These are phyloP conservation scores for Scomber scombrus DNA, from an alignment of 2,113 vertebrate species.

Conservation along the genomic window DNA sequence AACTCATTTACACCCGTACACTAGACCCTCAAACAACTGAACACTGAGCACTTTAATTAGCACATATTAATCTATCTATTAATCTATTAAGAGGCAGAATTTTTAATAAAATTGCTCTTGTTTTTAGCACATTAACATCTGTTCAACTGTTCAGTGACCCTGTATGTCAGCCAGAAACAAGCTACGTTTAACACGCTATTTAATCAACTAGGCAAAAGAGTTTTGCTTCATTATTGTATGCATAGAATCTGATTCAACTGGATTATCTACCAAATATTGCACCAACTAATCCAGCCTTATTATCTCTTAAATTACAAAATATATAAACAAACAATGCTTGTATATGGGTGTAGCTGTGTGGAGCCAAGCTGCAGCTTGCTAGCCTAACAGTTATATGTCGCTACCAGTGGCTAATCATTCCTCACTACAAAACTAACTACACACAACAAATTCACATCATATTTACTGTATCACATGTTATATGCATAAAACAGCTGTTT, in stretches of 20 bases:
- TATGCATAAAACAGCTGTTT: not conserved
- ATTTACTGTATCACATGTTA: not conserved
- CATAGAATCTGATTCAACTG: not conserved
- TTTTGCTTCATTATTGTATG: not conserved
- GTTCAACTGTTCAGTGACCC: not conserved
- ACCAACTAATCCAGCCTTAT: not conserved
- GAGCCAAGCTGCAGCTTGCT: not conserved
- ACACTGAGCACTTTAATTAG: not conserved
- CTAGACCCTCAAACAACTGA: not conserved
- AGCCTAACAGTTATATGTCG: not conserved
- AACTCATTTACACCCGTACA: not conserved
- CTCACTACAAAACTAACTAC: not conserved
- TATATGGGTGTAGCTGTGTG: not conserved
- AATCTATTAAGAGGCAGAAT: not conserved
- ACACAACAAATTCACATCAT: not conserved
- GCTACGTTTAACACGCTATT: not conserved
- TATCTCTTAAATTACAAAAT: not conserved
- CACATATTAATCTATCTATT: not conserved
- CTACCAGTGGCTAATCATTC: too few species aligned
- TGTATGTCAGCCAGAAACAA: not conserved
- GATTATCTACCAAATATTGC: not conserved
- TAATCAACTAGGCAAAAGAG: too few species aligned
- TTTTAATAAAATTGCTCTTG: not conserved
- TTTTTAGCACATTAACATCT: not conserved
- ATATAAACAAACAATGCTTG: not conserved